phyloP scores from a whole-genome alignment of 2,113 vertebrate species.

The Cryptoleucopteryx plumbea region DNA sequence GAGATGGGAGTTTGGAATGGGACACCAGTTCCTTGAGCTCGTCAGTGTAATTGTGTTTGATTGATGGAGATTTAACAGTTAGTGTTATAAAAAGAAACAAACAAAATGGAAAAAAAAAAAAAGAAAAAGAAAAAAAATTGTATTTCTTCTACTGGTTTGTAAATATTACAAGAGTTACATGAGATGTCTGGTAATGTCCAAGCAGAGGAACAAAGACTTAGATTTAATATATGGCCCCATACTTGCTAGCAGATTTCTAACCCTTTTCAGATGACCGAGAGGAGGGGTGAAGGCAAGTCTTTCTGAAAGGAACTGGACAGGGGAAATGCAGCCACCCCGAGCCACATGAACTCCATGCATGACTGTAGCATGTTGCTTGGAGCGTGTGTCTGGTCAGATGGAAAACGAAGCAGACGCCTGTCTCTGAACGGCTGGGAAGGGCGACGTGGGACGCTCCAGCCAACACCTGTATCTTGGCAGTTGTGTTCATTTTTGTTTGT shows the following conservation, averaged over 20 bases:
- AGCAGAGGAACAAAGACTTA: constrained; percentile 52
- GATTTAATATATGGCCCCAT: constrained; percentile 55
- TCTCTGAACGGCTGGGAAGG: constrained; percentile 12
- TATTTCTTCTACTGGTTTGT: constrained; percentile 70
- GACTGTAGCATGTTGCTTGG: constrained; percentile 43
- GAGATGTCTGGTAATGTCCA: constrained; percentile 59
- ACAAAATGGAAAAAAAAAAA: neutral
- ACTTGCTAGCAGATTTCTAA: constrained; percentile 59
- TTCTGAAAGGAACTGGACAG: constrained; percentile 8
- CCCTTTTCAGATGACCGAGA: constrained; percentile 29
- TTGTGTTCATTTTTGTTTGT: constrained; percentile 19
- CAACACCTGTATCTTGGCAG: constrained; percentile 16
- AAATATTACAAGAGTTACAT: constrained; percentile 63
- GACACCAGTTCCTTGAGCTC: constrained; percentile 64
- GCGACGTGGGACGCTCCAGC: constrained; percentile 15
- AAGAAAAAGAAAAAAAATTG: neutral
- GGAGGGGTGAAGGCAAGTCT: constrained; percentile 37
- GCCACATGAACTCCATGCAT: constrained; percentile 2
- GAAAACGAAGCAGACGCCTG: constrained; percentile 50
- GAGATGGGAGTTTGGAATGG: constrained; percentile 25
- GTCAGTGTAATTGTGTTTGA: constrained; percentile 66
- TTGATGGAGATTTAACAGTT: constrained; percentile 64
- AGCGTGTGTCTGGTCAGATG: constrained; percentile 46
- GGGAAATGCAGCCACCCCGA: neutral
- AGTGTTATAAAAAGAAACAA: constrained; percentile 60